Conservation (phyloP, 2,888 invertebrate genomes). For the Ceriagrion tenellum region DNA sequence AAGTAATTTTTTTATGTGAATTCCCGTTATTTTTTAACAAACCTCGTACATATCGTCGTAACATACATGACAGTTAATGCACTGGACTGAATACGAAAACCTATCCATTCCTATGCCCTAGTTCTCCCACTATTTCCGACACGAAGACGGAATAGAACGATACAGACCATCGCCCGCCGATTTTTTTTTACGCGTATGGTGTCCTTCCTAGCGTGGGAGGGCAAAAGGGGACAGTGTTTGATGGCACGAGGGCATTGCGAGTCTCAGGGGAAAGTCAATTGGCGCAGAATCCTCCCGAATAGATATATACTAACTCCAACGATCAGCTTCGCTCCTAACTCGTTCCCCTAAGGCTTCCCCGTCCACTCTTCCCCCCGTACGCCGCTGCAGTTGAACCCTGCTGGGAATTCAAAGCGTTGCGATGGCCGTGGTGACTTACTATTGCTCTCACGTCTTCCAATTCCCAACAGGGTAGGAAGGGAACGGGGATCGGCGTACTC, state of each 20-base stretch:
- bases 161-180: background rate
- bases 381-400: background rate
- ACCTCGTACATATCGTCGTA: too few species aligned
- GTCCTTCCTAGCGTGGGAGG: background rate
- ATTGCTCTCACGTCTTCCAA: background rate
- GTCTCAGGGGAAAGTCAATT: background rate
- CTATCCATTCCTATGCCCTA: background rate
- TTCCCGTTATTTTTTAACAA: too few species aligned
- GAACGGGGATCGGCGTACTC: background rate
- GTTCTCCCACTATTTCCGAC: background rate
- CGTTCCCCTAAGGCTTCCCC: background rate
- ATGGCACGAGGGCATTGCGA: background rate
- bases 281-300: background rate
- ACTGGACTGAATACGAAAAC: too few species aligned
- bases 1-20: too few species aligned
- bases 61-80: too few species aligned
- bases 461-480: background rate
- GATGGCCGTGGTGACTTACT: background rate
- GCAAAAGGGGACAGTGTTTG: background rate
- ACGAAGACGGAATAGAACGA: background rate
- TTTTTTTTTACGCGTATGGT: background rate
- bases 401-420: background rate
- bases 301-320: background rate
- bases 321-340: background rate
- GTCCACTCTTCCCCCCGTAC: background rate